phyloP scores from a whole-genome alignment of 2,113 vertebrate species.

The Nansenia antarctica region DNA sequence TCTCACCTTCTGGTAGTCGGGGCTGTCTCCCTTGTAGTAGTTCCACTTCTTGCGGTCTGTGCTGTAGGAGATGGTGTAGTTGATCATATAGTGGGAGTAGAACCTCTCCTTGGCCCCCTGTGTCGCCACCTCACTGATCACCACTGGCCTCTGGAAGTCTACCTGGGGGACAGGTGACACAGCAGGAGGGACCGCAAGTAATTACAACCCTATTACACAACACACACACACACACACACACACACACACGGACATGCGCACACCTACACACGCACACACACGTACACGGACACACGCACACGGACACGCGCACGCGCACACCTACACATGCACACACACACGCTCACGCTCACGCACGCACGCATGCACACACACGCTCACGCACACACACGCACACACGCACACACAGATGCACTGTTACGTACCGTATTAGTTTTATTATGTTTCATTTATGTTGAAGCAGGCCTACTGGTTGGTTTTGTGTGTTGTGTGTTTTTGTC shows the following conservation, averaged over 20 bases:
- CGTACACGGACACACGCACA: background rate
- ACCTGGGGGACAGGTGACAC: constrained; percentile 70
- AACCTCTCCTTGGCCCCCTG: constrained; percentile 89
- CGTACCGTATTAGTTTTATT: too few species aligned
- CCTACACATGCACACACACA: too few species aligned
- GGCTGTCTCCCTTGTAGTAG: constrained; percentile 86
- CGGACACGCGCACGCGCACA: background rate
- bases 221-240: background rate
- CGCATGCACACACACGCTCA: background rate
- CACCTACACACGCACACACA: background rate
- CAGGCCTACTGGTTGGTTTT: too few species aligned
- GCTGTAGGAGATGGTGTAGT: constrained; percentile 86
- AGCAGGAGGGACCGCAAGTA: background rate
- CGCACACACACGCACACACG: background rate
- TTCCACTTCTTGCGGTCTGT: constrained; percentile 83
- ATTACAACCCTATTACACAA: too few species aligned
- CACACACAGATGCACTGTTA: too few species aligned
- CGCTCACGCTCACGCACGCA: too few species aligned
- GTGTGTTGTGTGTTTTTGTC: too few species aligned
- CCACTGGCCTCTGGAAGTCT: constrained; percentile 85
- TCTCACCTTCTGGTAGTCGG: constrained; percentile 70
- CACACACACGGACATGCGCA: background rate
- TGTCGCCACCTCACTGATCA: constrained; percentile 88
- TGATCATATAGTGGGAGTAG: constrained; percentile 69
- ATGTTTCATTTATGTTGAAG: too few species aligned